phyloP scores from a whole-genome alignment of 1,140 invertebrate species.

The Harlomillsia oculata region DNA sequence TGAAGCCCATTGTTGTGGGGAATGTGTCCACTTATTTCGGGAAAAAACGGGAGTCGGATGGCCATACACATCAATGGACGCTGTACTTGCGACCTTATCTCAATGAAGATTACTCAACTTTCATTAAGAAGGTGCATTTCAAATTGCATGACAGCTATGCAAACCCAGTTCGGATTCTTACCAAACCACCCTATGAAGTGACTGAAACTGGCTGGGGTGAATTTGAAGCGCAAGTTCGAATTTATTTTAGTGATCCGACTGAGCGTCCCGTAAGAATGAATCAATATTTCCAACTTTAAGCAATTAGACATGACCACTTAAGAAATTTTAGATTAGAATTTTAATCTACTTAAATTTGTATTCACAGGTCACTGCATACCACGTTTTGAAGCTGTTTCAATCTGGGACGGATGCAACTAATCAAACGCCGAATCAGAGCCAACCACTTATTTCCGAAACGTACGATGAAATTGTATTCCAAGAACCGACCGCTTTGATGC shows the following conservation, averaged over 20 bases:
- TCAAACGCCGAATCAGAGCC: conserved; percentile 52
- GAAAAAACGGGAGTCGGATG: conserved; percentile 95
- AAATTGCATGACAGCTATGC: conserved; percentile 93
- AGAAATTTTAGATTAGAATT: background rate
- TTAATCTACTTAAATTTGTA: background rate
- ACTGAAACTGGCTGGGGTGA: conserved; percentile 99
- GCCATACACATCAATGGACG: conserved; percentile 98
- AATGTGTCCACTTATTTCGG: conserved; percentile 92
- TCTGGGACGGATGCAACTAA: conserved; percentile 52
- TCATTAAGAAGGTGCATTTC: conserved; percentile 94
- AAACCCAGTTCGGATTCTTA: conserved; percentile 71
- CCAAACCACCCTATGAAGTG: conserved; percentile 93
- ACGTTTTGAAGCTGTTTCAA: conserved; percentile 92
- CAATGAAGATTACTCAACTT: conserved; percentile 88
- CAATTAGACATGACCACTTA: background rate
- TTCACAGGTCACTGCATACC: conserved; percentile 85
- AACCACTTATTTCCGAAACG: conserved; percentile 80
- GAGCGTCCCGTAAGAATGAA: conserved; percentile 71
- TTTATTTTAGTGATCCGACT: conserved; percentile 94
- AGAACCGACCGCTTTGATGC: conserved; percentile 88
- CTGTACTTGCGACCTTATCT: conserved; percentile 92
- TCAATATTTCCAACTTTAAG: no score
- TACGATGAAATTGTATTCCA: conserved; percentile 97
- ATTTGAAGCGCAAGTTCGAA: conserved; percentile 97
- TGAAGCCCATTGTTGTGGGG: conserved; percentile 95